phyloP scores from a whole-genome alignment of 37 sponge, comb jelly and placozoan species.

The Axinella damicornis region DNA sequence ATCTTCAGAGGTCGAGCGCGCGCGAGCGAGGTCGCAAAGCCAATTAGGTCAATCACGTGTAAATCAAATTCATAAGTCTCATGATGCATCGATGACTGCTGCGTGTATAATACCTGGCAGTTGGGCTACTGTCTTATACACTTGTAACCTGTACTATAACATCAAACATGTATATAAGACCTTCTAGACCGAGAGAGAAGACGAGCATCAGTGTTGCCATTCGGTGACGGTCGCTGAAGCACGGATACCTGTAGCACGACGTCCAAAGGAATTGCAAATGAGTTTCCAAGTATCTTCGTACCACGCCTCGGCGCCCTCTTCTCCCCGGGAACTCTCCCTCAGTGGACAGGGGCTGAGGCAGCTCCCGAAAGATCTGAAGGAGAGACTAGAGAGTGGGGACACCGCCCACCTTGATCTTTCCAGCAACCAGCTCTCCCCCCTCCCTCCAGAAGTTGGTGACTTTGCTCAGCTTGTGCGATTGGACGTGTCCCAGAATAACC shows the following conservation, averaged over 20 bases:
- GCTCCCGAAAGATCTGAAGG: background rate
- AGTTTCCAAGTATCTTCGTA: slow-evolving; percentile 9
- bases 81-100: too few species aligned
- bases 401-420: slow-evolving; percentile 24
- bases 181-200: too few species aligned
- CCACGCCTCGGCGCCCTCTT: background rate
- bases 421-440: slow-evolving; percentile 9
- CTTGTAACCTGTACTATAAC: background rate
- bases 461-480: background rate
- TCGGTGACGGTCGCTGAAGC: too few species aligned
- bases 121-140: background rate
- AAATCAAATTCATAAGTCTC: too few species aligned
- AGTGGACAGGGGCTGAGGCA: background rate
- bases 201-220: too few species aligned
- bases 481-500: slow-evolving; percentile 52
- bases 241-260: too few species aligned
- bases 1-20: too few species aligned
- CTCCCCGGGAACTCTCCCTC: background rate
- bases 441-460: background rate
- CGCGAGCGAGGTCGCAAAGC: too few species aligned
- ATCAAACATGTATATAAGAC: too few species aligned
- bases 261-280: background rate
- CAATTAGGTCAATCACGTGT: too few species aligned
- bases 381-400: background rate
- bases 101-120: too few species aligned